Evolutionary conservation across 2,113 vertebrate species (phyloP), one percentile per base, ranked within the genome.

Genomic region (Arothron firmamentum): DNA sequence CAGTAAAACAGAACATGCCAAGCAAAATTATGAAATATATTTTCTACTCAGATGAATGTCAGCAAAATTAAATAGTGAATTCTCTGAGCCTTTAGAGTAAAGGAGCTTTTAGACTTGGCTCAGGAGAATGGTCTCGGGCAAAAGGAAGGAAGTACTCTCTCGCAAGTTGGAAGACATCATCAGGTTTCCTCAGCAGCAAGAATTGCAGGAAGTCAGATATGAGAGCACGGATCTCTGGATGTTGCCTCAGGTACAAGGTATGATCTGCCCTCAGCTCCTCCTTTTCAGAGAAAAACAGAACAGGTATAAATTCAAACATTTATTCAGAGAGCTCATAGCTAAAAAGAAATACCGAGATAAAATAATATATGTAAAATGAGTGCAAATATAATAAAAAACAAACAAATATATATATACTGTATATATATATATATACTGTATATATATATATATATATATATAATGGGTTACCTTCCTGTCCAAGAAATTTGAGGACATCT

Each of bases 161-260:
- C 0, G 95, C 92, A 48, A 96, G 97, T 51, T 88, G 78, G 67
- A 94, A 59, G 12, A 92, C 83, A 5, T 98, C 89, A 0, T 70
- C 50, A 0, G 96, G 97, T 85, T 93, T 93, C n/a, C 77, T 91
- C n/a, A 97, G 67, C 17, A 99, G 85, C 63, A 98, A 67, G 38
- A 93, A 92, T 70, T 94, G 93, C 59, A 98, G 77, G 75, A 98
- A 99, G 80, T 98, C 94, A 0, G 92, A 90, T 56, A 95, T 51
- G 8, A 98, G 80, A 0, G 83, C 82, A 15, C 60, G 81, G 55
- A 96, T 84, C 66, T 98, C 94, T 0, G 96, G 95, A 65, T 97
- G 94, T 23, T 89, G 89, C 57, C 82, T 87, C 18, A 94, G 8
- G 20, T 97, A 98, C 1, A 81, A 78, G 17, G 49, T 19, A 8